Evolutionary conservation across 35 echinoderm and acorn worm genomes (phyloP).

Genomic region (Lytechinus pictus): DNA sequence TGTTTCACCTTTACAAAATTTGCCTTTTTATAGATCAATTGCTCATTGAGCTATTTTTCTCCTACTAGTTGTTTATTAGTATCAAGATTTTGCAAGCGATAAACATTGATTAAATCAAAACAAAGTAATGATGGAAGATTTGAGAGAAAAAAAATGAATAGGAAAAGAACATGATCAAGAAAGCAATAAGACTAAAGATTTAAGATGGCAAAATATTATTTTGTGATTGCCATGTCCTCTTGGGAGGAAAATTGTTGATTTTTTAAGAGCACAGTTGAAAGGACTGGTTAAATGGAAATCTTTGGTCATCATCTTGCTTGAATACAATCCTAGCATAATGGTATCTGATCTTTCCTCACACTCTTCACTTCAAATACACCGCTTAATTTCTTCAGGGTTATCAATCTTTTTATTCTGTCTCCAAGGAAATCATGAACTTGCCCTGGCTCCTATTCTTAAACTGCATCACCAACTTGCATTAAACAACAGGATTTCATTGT

Average conservation of each 20-base stretch:
- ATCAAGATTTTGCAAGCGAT: no score
- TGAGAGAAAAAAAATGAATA: no score
- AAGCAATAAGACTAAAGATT: no score
- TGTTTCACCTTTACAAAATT: no score
- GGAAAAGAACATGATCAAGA: no score
- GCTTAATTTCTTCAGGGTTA: slow-evolving; percentile 12
- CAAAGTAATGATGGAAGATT: no score
- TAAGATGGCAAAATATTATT: no score
- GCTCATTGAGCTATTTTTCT: no score
- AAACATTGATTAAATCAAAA: no score
- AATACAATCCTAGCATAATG: background rate
- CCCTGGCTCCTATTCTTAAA: background rate
- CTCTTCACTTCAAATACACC: background rate
- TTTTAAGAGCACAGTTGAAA: background rate
- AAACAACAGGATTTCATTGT: background rate
- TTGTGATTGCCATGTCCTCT: background rate
- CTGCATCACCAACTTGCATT: background rate
- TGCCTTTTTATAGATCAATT: no score
- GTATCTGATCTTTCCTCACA: background rate
- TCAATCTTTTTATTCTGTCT: background rate
- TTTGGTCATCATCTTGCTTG: background rate
- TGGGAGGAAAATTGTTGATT: background rate
- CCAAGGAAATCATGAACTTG: background rate
- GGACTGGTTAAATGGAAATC: background rate
- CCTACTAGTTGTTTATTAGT: no score